Base-by-base conservation (phyloP, 2,888 invertebrate genomes). In the Brachyopa scutellaris region DNA sequence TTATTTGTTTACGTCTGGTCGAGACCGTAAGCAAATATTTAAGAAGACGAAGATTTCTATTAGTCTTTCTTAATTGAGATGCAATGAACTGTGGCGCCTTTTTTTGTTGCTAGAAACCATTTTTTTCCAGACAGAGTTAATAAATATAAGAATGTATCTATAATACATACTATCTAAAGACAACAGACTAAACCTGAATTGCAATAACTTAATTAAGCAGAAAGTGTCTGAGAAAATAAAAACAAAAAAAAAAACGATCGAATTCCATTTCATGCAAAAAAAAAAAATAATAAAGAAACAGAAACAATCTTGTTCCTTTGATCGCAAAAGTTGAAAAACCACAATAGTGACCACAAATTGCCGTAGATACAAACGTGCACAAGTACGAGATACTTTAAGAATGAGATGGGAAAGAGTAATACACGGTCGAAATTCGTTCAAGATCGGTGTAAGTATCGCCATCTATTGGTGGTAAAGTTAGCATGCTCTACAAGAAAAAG, bases 301-400 rank as follows among this genome's bases (percentile, higher is more conserved):
- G 13, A 42, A 31, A n/a, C n/a, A n/a, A 64, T 66, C 40, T 38
- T 38, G 64, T 51, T 70, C 76, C 49, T 64, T 80, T 69, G 70
- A 76, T 76, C 80, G 59, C 57, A 51, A 77, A 82, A 82, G 77
- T 59, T 82, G 70, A 72, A 82, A 82, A 82, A 82, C 82, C 82
- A 72, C 82, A 82, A 77, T 66, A 61, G 23, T 55, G 53, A 72
- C 82, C 82, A 61, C 77, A 82, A 77, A 76, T 77, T 80, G 57
- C 62, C 21, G 67, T 36, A 61, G 61, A 59, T 67, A 59, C 11
- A 7, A 33, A 29, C 9, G n/a, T n/a, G n/a, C n/a, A n/a, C n/a
- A n/a, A n/a, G n/a, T n/a, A n/a, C n/a, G n/a, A n/a, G n/a, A n/a
- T n/a, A n/a, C n/a, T n/a, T n/a, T n/a, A 31, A 9, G 21, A 47